Evolutionary conservation across 2,113 vertebrate species (phyloP).

Genomic region (Sorex araneus): DNA sequence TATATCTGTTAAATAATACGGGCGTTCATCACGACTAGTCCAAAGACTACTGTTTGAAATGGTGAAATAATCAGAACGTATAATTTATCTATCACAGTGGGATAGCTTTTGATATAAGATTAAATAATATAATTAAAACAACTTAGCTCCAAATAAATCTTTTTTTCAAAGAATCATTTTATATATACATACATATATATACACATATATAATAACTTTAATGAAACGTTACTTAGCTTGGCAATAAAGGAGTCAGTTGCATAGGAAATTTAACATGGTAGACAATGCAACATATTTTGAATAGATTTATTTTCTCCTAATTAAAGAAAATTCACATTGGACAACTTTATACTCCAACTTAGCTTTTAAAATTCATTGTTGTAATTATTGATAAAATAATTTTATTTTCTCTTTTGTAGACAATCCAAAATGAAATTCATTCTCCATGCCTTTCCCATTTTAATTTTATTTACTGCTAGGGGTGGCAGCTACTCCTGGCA

Average conservation of each 20-base stretch:
- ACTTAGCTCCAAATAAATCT: slow-evolving; percentile 27
- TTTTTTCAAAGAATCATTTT: slow-evolving; percentile 63
- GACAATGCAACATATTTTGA: slow-evolving; percentile 53
- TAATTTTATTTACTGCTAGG: no score
- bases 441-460: not conserved
- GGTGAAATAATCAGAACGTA: slow-evolving; percentile 62
- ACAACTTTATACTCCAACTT: slow-evolving; percentile 33
- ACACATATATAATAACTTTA: slow-evolving; percentile 12
- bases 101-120: slow-evolving; percentile 64
- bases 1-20: slow-evolving; percentile 75
- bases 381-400: slow-evolving; percentile 65
- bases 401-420: slow-evolving; percentile 46
- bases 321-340: slow-evolving; percentile 43
- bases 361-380: slow-evolving; percentile 58
- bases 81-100: slow-evolving; percentile 64
- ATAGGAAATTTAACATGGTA: slow-evolving; percentile 28
- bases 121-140: slow-evolving; percentile 67
- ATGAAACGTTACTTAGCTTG: slow-evolving; percentile 17
- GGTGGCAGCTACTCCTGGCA: no score
- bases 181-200: not conserved
- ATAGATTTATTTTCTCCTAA: slow-evolving; percentile 52
- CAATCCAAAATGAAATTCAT: slow-evolving; percentile 56
- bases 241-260: slow-evolving; percentile 23
- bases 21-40: slow-evolving; percentile 47
- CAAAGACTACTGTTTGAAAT: slow-evolving; percentile 67